These are phyloP conservation scores for Danaus plexippus DNA, from an alignment of 1,140 invertebrate species.

Conservation along the genomic window DNA sequence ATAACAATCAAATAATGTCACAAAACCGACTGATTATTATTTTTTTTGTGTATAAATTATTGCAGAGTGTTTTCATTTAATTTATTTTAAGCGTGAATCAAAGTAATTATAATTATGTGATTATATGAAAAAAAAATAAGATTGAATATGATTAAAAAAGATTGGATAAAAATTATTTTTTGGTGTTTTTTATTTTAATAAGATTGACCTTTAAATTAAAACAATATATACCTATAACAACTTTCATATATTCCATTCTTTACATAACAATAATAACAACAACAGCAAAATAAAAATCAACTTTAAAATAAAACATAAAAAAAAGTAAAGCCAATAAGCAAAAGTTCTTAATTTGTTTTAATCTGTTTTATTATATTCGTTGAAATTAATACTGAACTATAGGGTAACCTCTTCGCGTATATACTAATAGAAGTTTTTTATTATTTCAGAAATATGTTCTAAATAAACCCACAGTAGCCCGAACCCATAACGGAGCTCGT, in stretches of 20 bases:
- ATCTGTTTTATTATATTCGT: no score
- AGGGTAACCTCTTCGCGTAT: not conserved
- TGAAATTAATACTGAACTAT: slow-evolving; percentile 4
- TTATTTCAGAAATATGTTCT: slow-evolving; percentile 74
- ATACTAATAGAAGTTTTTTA: not conserved
- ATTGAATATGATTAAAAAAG: slow-evolving; percentile 60
- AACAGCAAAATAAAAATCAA: not conserved
- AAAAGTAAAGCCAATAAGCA: slow-evolving; percentile 3
- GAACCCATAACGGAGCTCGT: slow-evolving; percentile 74
- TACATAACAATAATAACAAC: not conserved
- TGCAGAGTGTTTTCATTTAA: slow-evolving; percentile 66
- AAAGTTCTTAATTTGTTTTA: not conserved
- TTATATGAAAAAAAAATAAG: slow-evolving; percentile 57
- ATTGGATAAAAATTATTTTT: slow-evolving; percentile 14
- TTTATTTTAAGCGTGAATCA: slow-evolving; percentile 69
- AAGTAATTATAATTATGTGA: slow-evolving; percentile 70
- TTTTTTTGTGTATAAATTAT: slow-evolving; percentile 68
- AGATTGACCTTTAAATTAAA: slow-evolving; percentile 1
- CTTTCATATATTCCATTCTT: slow-evolving; percentile 9
- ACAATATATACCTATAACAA: slow-evolving; percentile 1
- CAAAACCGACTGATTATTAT: slow-evolving; percentile 53
- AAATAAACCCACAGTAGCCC: slow-evolving; percentile 75
- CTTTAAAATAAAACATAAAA: slow-evolving; percentile 3
- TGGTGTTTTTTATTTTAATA: slow-evolving; percentile 1
- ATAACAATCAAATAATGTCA: slow-evolving; percentile 67